phyloP scores from a whole-genome alignment of 2,113 vertebrate genomes.

The Sciurus niger region DNA sequence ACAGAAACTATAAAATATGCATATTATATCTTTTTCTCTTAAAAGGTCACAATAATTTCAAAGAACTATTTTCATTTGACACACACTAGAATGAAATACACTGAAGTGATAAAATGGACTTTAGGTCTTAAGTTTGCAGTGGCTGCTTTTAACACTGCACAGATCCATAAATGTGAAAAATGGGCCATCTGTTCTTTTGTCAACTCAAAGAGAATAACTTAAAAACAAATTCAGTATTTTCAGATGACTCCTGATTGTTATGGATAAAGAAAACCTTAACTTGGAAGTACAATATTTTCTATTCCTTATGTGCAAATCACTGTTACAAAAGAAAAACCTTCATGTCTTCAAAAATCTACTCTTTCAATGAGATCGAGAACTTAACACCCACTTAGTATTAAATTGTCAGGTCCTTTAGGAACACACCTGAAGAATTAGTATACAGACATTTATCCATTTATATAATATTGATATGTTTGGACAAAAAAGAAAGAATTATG shows the following conservation, averaged over 20 bases:
- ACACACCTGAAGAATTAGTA: slow-evolving; percentile 10
- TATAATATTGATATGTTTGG: slow-evolving; percentile 2
- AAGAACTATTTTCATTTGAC: slow-evolving; percentile 22
- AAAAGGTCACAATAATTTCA: slow-evolving; percentile 57
- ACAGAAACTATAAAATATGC: slow-evolving; percentile 19
- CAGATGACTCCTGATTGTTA: slow-evolving; percentile 9
- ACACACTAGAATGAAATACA: neutral
- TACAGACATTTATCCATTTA: neutral
- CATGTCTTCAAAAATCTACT: slow-evolving; percentile 2
- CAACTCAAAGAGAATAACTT: slow-evolving; percentile 19
- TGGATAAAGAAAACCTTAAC: slow-evolving; percentile 39
- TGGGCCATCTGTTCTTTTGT: neutral
- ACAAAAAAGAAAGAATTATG: neutral
- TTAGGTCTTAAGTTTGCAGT: neutral
- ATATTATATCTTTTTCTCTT: slow-evolving; percentile 26
- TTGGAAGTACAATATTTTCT: slow-evolving; percentile 32
- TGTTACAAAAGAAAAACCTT: slow-evolving; percentile 25
- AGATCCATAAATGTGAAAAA: slow-evolving; percentile 53
- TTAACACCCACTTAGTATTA: slow-evolving; percentile 22
- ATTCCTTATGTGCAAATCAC: neutral
- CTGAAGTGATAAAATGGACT: slow-evolving; percentile 37
- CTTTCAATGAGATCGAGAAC: slow-evolving; percentile 29
- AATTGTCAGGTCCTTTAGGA: neutral
- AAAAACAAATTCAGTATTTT: slow-evolving; percentile 43
- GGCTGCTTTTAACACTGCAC: slow-evolving; percentile 16